Base-by-base conservation (phyloP, 2,797 vertebrate species). In the Poliocrania exsul region DNA sequence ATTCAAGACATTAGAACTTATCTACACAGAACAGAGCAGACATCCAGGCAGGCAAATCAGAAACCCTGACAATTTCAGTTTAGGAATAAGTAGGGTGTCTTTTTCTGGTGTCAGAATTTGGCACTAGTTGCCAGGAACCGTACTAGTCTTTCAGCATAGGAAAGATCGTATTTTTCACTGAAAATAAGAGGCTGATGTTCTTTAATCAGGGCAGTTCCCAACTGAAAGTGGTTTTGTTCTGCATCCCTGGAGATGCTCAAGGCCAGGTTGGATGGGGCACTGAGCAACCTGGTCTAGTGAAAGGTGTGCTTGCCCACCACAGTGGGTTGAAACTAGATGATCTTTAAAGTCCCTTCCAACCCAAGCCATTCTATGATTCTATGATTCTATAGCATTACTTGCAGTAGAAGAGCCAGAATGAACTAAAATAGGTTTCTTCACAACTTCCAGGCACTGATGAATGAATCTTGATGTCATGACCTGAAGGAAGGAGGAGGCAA, bases 351-450 rank as follows among this genome's bases (percentile, higher is more conserved):
- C 11, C 18, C 46, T 79, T 90, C 21, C 53, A 71, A 90, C 6
- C 6, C 58, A 72, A 78, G 15, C 29, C 51, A n/a, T 72, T 58
- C 58, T 42, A 61, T 61, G 53, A 87, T 80, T 65, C 74, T 50
- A 81, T 37, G 64, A 83, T 65, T 89, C 65, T 83, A 66, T 16
- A 92, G 50, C 54, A 82, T 56, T 74, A 83, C 69, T 89, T 75
- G 85, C 79, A 96, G 17, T 38, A 82, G 42, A 88, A 84, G 54
- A 88, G 70, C 16, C 69, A 87, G 72, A 71, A 49, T 53, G 79
- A 88, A 91, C 65, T 87, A 81, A 89, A 96, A 67, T 28, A 83
- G 61, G n/a, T 65, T 92, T 91, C 86, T 92, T 96, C 79, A 89
- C 69, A 91, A 90, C 57, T 93, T 95, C 72, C 69, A 91, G 82